A percentile compares a stretch with the other conserved stretches of the same genome.
These are phyloP conservation scores for Euleptes europaea DNA, from an alignment of 2,113 vertebrate genomes.

Conservation along the genomic window DNA sequence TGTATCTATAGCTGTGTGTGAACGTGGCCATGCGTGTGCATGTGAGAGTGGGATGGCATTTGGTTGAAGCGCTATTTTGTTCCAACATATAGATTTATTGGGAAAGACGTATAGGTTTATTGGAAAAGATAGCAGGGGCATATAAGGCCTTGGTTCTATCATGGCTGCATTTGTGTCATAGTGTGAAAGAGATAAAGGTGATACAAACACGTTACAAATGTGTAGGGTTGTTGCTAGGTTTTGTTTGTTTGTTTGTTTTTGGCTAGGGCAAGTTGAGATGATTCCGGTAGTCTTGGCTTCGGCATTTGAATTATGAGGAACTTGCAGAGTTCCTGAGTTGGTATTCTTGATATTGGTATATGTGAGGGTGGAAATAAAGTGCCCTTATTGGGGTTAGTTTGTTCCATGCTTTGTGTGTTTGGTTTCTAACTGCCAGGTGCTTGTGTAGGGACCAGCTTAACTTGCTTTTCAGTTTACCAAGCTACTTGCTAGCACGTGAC, in stretches of 20 bases:
- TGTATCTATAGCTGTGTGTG: accelerated
- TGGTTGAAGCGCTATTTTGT: background rate
- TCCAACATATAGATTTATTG: background rate
- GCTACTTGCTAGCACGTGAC: constrained; percentile 31
- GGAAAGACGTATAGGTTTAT: background rate
- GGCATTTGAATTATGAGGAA: background rate
- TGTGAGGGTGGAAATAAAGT: background rate
- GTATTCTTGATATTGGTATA: background rate
- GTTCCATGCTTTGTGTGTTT: background rate
- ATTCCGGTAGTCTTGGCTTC: background rate
- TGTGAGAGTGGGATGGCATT: background rate
- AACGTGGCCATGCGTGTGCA: background rate
- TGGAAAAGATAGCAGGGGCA: background rate
- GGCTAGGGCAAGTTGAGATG: background rate
- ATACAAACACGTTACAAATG: too few species aligned
- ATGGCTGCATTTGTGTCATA: background rate
- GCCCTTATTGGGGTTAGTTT: too few species aligned
- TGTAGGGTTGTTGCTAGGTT: background rate
- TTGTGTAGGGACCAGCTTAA: constrained; percentile 28
- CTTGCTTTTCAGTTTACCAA: constrained; percentile 17
- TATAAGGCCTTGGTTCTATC: background rate
- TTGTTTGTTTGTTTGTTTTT: background rate
- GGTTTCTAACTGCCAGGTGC: constrained; percentile 11
- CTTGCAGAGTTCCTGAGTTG: background rate
- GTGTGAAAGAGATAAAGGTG: background rate